These are phyloP conservation scores for Tetrapedia diversipes DNA, from an alignment of 2,888 invertebrate species.

Conservation along the genomic window DNA sequence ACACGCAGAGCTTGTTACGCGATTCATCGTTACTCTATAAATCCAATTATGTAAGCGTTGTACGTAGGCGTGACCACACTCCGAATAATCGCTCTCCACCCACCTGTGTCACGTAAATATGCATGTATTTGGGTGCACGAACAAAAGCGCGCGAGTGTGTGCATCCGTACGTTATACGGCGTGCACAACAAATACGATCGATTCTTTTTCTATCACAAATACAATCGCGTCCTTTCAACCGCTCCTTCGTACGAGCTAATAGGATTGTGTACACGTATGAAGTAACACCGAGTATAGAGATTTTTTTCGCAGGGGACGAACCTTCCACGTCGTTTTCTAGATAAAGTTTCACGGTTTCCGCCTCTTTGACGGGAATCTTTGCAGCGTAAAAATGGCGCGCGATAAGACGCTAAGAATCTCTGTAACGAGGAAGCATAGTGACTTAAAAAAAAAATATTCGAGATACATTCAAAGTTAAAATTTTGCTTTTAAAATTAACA, in stretches of 20 bases:
- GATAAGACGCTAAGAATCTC: too few relatives aligned
- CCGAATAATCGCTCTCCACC: slow-evolving; percentile 47
- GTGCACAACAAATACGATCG: background rate
- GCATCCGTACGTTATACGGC: background rate
- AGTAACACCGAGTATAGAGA: too few relatives aligned
- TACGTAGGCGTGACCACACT: slow-evolving; percentile 37
- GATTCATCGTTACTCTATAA: slow-evolving; percentile 47
- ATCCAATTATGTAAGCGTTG: slow-evolving; percentile 49
- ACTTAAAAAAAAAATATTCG: too few relatives aligned
- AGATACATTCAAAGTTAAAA: too few relatives aligned
- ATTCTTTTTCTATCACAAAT: too few relatives aligned
- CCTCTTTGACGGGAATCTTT: too few relatives aligned
- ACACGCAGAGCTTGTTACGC: slow-evolving; percentile 45
- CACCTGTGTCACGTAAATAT: slow-evolving; percentile 24
- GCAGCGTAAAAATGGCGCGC: too few relatives aligned
- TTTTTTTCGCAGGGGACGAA: too few relatives aligned
- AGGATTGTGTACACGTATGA: background rate
- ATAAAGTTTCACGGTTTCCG: background rate
- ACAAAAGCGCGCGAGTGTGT: background rate
- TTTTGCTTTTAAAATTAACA: too few relatives aligned
- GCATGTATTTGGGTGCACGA: background rate
- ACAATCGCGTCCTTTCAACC: too few relatives aligned
- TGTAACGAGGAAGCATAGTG: too few relatives aligned
- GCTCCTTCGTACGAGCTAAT: too few relatives aligned
- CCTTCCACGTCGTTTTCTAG: background rate